phyloP scores from a whole-genome alignment of 2,113 vertebrate genomes.

The Platysternon megacephalum region DNA sequence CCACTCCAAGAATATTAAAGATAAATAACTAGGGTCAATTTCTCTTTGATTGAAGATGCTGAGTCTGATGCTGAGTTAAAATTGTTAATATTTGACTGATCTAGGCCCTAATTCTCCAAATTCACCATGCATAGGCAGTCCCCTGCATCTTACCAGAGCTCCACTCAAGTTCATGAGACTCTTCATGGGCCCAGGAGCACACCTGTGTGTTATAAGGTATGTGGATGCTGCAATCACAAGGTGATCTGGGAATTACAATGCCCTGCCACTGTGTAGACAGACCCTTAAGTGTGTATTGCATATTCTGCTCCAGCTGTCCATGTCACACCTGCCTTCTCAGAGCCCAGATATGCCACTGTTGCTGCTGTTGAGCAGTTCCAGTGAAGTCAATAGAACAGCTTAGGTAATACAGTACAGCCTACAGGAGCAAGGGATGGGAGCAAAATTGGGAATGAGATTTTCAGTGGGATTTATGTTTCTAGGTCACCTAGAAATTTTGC shows the following conservation, averaged over 20 bases:
- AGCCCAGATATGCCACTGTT: too few species aligned
- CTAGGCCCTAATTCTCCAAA: neutral
- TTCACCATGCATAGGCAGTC: neutral
- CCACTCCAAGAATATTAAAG: neutral
- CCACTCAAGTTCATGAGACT: neutral
- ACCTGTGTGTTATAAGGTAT: neutral
- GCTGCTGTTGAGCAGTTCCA: too few species aligned
- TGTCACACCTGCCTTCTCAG: too few species aligned
- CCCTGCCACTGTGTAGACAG: too few species aligned
- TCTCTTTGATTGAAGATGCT: neutral
- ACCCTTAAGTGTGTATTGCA: too few species aligned
- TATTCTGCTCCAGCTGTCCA: too few species aligned
- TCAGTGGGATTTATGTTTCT: too few species aligned
- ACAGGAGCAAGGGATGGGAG: neutral
- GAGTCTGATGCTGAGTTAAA: too few species aligned
- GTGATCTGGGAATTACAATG: neutral
- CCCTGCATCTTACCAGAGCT: neutral
- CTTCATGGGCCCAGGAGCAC: neutral
- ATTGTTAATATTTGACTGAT: neutral
- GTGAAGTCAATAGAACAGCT: too few species aligned
- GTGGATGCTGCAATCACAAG: neutral
- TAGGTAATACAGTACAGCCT: neutral
- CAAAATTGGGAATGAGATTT: neutral
- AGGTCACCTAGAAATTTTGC: too few species aligned
- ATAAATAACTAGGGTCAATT: neutral